Percentiles rank a stretch among this genome's conserved stretches.
Evolutionary conservation across 2,888 invertebrate genomes (phyloP).

Genomic region (Melitaea athalia): DNA sequence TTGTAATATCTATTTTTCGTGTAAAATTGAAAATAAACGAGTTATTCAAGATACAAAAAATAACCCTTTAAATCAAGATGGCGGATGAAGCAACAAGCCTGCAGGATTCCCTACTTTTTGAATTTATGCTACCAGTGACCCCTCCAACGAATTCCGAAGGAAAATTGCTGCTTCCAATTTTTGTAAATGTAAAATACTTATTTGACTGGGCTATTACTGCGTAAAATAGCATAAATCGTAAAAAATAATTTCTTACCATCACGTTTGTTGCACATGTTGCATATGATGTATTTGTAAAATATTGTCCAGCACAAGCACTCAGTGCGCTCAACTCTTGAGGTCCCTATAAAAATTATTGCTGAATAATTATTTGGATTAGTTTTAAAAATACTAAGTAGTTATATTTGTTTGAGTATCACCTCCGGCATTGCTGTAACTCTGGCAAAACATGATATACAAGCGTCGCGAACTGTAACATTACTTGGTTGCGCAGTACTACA

Average conservation of each 20-base stretch:
- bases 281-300: constrained; percentile 79
- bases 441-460: constrained; percentile 85
- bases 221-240: too few species aligned
- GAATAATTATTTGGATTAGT: background rate
- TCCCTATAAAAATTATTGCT: constrained; percentile 56
- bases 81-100: too few species aligned
- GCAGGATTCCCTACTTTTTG: too few species aligned
- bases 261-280: constrained; percentile 75
- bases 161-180: too few species aligned
- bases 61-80: too few species aligned
- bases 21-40: too few species aligned
- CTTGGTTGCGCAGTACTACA: constrained; percentile 85
- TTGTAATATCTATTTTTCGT: too few species aligned
- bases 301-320: constrained; percentile 79
- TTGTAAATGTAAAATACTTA: too few species aligned
- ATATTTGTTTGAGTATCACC: constrained; percentile 48
- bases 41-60: too few species aligned
- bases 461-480: constrained; percentile 80
- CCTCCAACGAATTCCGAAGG: too few species aligned
- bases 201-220: too few species aligned
- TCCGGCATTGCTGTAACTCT: constrained; percentile 78
- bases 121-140: too few species aligned
- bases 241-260: constrained; percentile 59
- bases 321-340: constrained; percentile 79
- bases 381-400: background rate